Evolutionary conservation across 2,888 invertebrate genomes (phyloP).

Genomic region (Myopa testacea): DNA sequence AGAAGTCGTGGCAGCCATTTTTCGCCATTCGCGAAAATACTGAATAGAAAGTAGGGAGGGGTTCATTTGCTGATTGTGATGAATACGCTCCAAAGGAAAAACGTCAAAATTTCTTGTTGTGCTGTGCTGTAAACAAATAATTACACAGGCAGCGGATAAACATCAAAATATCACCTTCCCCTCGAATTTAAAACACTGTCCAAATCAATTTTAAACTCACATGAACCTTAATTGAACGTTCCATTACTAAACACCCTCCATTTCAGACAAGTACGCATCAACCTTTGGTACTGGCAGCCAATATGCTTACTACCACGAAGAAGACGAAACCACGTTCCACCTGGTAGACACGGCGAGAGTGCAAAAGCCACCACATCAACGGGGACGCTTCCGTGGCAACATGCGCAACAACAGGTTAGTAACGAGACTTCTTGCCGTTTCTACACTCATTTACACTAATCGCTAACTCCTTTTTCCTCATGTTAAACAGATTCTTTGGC

Average conservation of each 20-base stretch:
- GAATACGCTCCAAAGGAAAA: conserved; percentile 28
- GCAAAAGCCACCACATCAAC: conserved; percentile 92
- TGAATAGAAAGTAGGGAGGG: background rate
- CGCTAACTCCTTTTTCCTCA: background rate
- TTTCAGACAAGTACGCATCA: conserved; percentile 82
- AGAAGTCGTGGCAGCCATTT: conserved; percentile 58
- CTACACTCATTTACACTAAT: background rate
- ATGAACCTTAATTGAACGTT: too few species aligned
- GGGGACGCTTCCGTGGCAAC: conserved; percentile 87
- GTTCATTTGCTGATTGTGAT: conserved; percentile 28
- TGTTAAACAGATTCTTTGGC: conserved; percentile 29
- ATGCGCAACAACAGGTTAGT: conserved; percentile 76
- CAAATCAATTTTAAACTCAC: background rate
- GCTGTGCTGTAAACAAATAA: too few species aligned
- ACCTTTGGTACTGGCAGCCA: conserved; percentile 95
- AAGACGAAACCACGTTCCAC: conserved; percentile 98
- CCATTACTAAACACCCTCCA: background rate
- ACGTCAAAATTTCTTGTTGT: background rate
- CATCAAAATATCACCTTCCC: too few species aligned
- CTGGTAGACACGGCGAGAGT: conserved; percentile 94
- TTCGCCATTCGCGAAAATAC: conserved; percentile 39
- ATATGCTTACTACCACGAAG: conserved; percentile 98
- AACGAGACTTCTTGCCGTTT: too few species aligned
- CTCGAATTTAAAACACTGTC: background rate
- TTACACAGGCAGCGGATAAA: too few species aligned